Percentiles rank a stretch among this genome's conserved stretches.
Conservation (phyloP, 2,113 vertebrate species). For the Ia io region DNA sequence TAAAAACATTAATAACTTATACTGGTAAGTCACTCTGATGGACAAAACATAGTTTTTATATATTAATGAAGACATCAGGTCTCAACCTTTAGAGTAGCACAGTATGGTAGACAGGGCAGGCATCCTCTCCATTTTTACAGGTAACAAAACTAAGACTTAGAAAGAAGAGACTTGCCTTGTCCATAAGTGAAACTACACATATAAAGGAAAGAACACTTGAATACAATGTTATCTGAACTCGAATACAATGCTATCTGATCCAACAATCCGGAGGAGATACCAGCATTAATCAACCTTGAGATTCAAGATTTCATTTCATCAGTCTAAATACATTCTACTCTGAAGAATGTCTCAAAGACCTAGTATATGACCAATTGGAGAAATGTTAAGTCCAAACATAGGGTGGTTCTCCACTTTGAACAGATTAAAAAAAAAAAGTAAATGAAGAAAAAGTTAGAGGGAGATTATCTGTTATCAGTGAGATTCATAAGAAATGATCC, state of each 20-base stretch:
- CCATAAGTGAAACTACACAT: not conserved
- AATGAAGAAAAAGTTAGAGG: not conserved
- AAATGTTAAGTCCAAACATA: not conserved
- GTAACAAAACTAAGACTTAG: not conserved
- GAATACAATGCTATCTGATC: not conserved
- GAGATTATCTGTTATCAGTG: not conserved
- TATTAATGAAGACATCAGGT: not conserved
- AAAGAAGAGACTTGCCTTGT: not conserved
- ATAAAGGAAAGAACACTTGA: not conserved
- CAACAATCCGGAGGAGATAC: not conserved
- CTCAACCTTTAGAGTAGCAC: not conserved
- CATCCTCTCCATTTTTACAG: not conserved
- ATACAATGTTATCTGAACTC: not conserved
- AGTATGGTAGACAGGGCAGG: not conserved
- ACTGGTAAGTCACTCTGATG: not conserved
- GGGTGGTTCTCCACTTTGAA: not conserved
- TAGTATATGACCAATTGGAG: not conserved
- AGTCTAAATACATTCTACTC: not conserved
- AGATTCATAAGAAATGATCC: not conserved
- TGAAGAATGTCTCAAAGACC: not conserved
- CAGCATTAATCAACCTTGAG: not conserved
- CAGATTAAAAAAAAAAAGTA: not conserved
- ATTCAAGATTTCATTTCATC: not conserved
- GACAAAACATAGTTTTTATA: conserved; percentile 9
- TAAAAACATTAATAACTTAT: not conserved